Conservation (phyloP, 1,140 invertebrate species). For the Ceratina japonica region DNA sequence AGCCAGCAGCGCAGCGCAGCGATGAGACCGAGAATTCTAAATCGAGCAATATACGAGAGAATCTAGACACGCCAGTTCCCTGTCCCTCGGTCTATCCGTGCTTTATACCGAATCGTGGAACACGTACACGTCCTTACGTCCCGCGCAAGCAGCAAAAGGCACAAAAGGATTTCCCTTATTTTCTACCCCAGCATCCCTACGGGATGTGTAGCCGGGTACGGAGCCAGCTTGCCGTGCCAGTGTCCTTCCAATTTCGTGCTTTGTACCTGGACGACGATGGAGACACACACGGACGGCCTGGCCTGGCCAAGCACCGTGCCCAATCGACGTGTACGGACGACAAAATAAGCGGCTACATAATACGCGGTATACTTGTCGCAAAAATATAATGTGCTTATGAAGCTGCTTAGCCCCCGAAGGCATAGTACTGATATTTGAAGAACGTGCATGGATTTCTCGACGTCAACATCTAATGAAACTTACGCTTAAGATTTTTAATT, state of each 20-base stretch:
- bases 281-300: conserved; percentile 37
- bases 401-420: too few relatives aligned
- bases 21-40: conserved; percentile 23
- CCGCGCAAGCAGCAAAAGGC: conserved; percentile 30
- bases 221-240: conserved; percentile 8
- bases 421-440: not conserved
- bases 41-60: conserved; percentile 4
- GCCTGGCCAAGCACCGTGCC: conserved; percentile 16
- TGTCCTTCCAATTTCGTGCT: conserved; percentile 21
- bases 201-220: conserved; percentile 16
- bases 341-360: conserved; percentile 63
- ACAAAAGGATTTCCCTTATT: conserved; percentile 27
- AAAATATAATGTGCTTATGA: too few relatives aligned
- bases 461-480: conserved; percentile 35
- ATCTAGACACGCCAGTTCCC: conserved; percentile 9
- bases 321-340: conserved; percentile 62
- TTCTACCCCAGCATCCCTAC: conserved; percentile 14
- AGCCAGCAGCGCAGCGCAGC: not conserved
- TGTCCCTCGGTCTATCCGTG: not conserved
- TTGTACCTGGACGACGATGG: conserved; percentile 8
- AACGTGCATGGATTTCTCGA: too few relatives aligned
- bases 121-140: conserved; percentile 9
- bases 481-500: too few relatives aligned
- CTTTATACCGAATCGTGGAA: conserved; percentile 6
- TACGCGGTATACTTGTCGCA: conserved; percentile 18